phyloP scores from a whole-genome alignment of 2,113 vertebrate genomes.

The Nycticebus coucang region DNA sequence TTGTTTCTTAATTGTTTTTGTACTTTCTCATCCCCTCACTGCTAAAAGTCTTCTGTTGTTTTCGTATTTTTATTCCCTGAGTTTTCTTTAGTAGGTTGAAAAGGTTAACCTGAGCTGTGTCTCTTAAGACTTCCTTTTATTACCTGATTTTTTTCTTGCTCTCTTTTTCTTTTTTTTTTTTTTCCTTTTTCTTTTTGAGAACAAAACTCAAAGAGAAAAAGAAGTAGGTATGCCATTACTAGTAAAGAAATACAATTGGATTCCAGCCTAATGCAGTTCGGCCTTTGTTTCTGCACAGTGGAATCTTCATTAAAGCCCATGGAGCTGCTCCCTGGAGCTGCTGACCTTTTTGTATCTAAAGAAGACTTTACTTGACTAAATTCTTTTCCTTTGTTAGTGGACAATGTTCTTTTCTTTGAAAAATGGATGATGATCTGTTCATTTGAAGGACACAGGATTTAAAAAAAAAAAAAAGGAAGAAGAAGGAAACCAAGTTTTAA shows the following conservation, averaged over 20 bases:
- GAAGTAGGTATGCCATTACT: slow-evolving; percentile 77
- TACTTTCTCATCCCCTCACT: neutral
- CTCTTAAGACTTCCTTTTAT: slow-evolving; percentile 67
- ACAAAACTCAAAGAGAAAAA: slow-evolving; percentile 74
- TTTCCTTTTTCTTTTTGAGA: slow-evolving; percentile 46
- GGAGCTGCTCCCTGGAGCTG: slow-evolving; percentile 72
- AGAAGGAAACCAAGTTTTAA: neutral
- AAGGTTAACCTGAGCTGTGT: slow-evolving; percentile 48
- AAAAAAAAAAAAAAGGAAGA: neutral
- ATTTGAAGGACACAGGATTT: slow-evolving; percentile 77
- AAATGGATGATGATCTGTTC: slow-evolving; percentile 79
- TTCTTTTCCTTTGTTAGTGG: slow-evolving; percentile 79
- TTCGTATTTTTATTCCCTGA: neutral
- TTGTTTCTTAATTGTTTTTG: neutral
- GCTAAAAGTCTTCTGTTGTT: neutral
- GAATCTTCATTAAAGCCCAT: slow-evolving; percentile 80
- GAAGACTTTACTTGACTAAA: slow-evolving; percentile 82
- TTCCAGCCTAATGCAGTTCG: slow-evolving; percentile 78
- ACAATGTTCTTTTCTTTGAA: slow-evolving; percentile 81
- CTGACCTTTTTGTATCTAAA: slow-evolving; percentile 82
- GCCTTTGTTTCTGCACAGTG: slow-evolving; percentile 82
- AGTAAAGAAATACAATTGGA: slow-evolving; percentile 77
- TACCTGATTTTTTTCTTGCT: slow-evolving; percentile 47
- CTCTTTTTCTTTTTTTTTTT: neutral
- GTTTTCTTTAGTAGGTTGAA: neutral